These are phyloP conservation scores for Malurus leucopterus DNA, from an alignment of 2,797 vertebrate genomes.

Conservation along the genomic window DNA sequence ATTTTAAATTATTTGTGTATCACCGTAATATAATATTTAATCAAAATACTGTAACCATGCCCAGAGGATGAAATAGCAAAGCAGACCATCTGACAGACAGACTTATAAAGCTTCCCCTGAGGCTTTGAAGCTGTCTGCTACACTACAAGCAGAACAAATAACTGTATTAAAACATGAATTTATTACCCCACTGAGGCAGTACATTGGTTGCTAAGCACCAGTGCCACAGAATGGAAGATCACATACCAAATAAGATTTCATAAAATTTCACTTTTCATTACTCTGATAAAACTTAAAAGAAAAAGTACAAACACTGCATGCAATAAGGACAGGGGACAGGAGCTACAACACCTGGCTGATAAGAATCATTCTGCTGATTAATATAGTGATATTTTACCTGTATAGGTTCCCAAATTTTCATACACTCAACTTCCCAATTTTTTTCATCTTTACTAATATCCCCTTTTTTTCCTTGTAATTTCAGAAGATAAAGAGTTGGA, in stretches of 20 bases:
- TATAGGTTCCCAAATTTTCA: neutral
- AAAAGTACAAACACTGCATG: neutral
- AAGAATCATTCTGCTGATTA: neutral
- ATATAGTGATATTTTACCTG: neutral
- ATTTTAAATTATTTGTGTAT: neutral
- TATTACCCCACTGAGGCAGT: neutral
- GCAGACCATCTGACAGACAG: neutral
- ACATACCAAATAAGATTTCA: neutral
- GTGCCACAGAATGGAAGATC: neutral
- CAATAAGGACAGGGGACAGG: neutral
- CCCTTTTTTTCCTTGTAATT: neutral
- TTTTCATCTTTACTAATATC: neutral
- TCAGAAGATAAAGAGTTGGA: neutral
- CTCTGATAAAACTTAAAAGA: neutral
- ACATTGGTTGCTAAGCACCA: neutral
- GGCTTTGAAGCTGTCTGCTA: neutral
- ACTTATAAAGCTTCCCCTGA: neutral
- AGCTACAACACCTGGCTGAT: neutral
- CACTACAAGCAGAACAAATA: constrained; percentile 1
- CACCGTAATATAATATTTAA: neutral
- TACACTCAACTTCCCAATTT: neutral
- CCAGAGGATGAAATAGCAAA: neutral
- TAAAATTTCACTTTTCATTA: neutral
- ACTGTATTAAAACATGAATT: neutral
- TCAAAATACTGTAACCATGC: neutral